Percentiles rank a stretch among this genome's conserved stretches.
Conservation (phyloP, 2,113 vertebrate genomes). For the Tautogolabrus adspersus region DNA sequence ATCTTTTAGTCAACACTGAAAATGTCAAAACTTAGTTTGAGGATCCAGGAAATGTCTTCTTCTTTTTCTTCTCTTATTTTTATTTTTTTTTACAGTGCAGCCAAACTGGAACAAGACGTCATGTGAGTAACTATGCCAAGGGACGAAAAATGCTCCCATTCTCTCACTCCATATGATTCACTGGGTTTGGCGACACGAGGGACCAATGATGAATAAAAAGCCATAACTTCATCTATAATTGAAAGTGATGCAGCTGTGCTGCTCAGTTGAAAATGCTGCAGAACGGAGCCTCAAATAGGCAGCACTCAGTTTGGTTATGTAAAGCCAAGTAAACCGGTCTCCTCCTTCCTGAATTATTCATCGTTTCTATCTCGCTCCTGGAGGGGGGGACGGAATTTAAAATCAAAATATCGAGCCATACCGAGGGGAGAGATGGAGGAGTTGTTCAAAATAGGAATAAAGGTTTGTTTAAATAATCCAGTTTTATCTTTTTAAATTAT, state of each 20-base stretch:
- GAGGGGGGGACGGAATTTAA: neutral
- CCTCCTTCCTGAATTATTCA: conserved; percentile 60
- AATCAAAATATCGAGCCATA: neutral
- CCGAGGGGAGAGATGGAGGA: neutral
- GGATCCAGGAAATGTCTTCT: conserved; percentile 1
- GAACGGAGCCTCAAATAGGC: conserved; percentile 64
- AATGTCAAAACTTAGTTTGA: neutral
- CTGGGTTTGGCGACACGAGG: conserved; percentile 53
- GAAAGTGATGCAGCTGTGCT: conserved; percentile 66
- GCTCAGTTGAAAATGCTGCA: conserved; percentile 49
- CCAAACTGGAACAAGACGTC: conserved; percentile 62
- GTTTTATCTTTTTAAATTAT: neutral
- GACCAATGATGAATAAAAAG: conserved; percentile 69
- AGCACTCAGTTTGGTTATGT: conserved; percentile 54
- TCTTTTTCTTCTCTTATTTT: neutral
- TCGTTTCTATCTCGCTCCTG: conserved; percentile 8
- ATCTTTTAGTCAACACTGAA: neutral
- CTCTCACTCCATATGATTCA: conserved; percentile 43
- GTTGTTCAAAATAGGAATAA: neutral
- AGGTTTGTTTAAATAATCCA: neutral
- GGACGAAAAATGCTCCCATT: conserved; percentile 50
- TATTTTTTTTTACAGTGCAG: neutral
- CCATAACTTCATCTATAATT: conserved; percentile 71
- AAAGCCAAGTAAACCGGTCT: conserved; percentile 46
- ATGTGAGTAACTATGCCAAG: conserved; percentile 35